Evolutionary conservation across 2,797 vertebrate species (phyloP).

Genomic region (Pseudopleuronectes americanus): DNA sequence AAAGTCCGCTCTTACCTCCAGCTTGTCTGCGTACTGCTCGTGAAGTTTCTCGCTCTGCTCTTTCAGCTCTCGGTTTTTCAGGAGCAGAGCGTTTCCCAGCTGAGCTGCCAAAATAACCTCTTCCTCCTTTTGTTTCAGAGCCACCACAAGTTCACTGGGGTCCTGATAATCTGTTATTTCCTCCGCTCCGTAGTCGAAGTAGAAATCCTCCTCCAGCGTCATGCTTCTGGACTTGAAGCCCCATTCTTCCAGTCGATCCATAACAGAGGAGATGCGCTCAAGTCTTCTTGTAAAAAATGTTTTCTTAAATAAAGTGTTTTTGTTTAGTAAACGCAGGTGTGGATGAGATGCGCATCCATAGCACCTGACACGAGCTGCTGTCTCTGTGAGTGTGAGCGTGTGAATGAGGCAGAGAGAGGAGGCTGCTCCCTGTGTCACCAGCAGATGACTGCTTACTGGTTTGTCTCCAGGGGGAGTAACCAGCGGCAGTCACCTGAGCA

Average conservation of each 20-base stretch:
- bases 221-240: slow-evolving; percentile 69
- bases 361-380: slow-evolving; percentile 19
- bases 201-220: slow-evolving; percentile 80
- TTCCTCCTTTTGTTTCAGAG: slow-evolving; percentile 86
- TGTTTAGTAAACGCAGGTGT: background rate
- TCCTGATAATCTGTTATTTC: slow-evolving; percentile 79
- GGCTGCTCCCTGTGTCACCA: slow-evolving; percentile 56
- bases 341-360: background rate
- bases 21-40: slow-evolving; percentile 75
- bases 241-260: slow-evolving; percentile 76
- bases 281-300: background rate
- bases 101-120: slow-evolving; percentile 86
- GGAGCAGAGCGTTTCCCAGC: slow-evolving; percentile 85
- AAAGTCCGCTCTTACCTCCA: slow-evolving; percentile 78
- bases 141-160: slow-evolving; percentile 77
- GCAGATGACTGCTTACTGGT: slow-evolving; percentile 55
- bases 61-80: slow-evolving; percentile 84
- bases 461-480: slow-evolving; percentile 26
- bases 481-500: slow-evolving; percentile 66
- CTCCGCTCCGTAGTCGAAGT: slow-evolving; percentile 75
- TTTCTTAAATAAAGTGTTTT: too few relatives aligned
- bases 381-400: background rate
- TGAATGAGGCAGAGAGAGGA: slow-evolving; percentile 22
- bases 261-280: slow-evolving; percentile 23
- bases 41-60: slow-evolving; percentile 76